A percentile compares a stretch with the other conserved stretches of the same genome.
phyloP scores from a whole-genome alignment of 2,113 vertebrate genomes.

The Corythaeola cristata region DNA sequence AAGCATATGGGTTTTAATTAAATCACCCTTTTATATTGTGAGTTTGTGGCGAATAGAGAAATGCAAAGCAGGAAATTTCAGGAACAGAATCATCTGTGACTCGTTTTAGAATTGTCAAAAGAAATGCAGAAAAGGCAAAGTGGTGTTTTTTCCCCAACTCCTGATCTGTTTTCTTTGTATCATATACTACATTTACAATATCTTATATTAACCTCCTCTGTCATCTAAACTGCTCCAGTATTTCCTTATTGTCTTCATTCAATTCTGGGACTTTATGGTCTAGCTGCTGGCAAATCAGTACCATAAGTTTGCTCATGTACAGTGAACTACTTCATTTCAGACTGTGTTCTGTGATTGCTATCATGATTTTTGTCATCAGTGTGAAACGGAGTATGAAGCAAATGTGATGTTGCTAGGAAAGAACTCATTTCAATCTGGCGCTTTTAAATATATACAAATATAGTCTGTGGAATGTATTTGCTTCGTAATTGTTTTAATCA shows the following conservation, averaged over 20 bases:
- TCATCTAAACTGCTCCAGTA: not conserved
- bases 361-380: not conserved
- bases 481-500: slow-evolving; percentile 24
- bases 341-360: not conserved
- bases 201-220: not conserved
- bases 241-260: not conserved
- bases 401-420: slow-evolving; percentile 10
- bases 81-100: fast-evolving
- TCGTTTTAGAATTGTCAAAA: not conserved
- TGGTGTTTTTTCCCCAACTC: not conserved
- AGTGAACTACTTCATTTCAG: not conserved
- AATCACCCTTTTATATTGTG: not conserved
- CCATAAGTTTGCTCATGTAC: not conserved
- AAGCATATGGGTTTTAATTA: not conserved
- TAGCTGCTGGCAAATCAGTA: not conserved
- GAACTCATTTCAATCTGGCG: slow-evolving; percentile 7
- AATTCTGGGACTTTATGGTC: not conserved
- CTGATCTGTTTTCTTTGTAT: not conserved
- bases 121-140: not conserved
- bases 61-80: not conserved
- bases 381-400: not conserved
- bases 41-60: not conserved
- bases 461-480: not conserved
- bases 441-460: not conserved
- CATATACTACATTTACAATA: not conserved